Percentiles rank a stretch among this genome's conserved stretches.
Conservation (phyloP, 2,888 invertebrate species). For the Pinctada fucata region DNA sequence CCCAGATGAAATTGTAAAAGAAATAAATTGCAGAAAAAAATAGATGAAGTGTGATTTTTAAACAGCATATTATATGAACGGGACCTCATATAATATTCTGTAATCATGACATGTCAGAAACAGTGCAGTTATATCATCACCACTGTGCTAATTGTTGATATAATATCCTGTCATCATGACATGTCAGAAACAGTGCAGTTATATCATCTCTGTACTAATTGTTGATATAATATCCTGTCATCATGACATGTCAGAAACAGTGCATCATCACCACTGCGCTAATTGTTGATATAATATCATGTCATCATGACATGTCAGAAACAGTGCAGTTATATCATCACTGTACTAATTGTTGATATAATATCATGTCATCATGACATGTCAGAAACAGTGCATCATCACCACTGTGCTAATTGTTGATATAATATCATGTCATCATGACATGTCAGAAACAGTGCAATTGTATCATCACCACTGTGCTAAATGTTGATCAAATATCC, state of each 20-base stretch:
- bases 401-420: too few species aligned
- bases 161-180: neutral
- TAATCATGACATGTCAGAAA: neutral
- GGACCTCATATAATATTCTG: neutral
- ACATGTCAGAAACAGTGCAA: neutral
- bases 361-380: neutral
- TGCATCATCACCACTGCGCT: too few species aligned
- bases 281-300: neutral
- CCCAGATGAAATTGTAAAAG: too few species aligned
- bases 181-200: neutral
- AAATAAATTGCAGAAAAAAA: too few species aligned
- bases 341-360: neutral
- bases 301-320: neutral
- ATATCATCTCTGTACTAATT: too few species aligned
- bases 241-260: too few species aligned
- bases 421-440: neutral
- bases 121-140: neutral
- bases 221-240: neutral
- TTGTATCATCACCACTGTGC: too few species aligned
- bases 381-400: too few species aligned
- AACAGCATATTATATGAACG: slow-evolving; percentile 1
- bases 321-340: neutral
- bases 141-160: neutral
- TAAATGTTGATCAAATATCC: neutral
- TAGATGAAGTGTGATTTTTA: neutral